Evolutionary conservation across 1,140 invertebrate genomes (phyloP).

Genomic region (Argopecten irradians): DNA sequence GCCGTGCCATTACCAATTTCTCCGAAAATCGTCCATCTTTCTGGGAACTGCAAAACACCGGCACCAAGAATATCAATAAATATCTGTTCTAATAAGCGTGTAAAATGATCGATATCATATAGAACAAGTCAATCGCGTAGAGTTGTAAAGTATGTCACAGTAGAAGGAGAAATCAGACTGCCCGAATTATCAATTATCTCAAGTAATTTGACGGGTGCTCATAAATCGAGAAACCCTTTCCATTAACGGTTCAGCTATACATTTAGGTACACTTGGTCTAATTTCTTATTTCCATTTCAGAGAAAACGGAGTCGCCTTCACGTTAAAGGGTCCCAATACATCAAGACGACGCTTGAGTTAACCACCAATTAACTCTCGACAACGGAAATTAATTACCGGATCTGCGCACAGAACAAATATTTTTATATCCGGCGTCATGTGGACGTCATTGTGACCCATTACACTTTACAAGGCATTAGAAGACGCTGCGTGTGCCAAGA

Average conservation of each 20-base stretch:
- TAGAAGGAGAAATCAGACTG: background rate
- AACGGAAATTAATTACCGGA: background rate
- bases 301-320: background rate
- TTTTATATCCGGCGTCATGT: background rate
- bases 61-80: background rate
- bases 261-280: slow-evolving; percentile 9
- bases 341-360: background rate
- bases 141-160: background rate
- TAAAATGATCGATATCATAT: background rate
- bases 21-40: too few species aligned
- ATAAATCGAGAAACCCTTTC: background rate
- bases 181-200: background rate
- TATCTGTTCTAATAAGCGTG: background rate
- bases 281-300: slow-evolving; percentile 16
- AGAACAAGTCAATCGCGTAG: background rate
- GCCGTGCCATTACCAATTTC: too few species aligned
- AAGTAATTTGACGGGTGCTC: background rate
- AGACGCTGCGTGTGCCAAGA: background rate
- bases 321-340: background rate
- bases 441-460: too few species aligned
- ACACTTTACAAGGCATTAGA: background rate
- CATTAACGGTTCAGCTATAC: background rate
- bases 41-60: background rate
- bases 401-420: background rate
- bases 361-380: background rate